These are phyloP conservation scores for Zaprionus obscuricornis DNA, from an alignment of 2,888 invertebrate species.

Conservation along the genomic window DNA sequence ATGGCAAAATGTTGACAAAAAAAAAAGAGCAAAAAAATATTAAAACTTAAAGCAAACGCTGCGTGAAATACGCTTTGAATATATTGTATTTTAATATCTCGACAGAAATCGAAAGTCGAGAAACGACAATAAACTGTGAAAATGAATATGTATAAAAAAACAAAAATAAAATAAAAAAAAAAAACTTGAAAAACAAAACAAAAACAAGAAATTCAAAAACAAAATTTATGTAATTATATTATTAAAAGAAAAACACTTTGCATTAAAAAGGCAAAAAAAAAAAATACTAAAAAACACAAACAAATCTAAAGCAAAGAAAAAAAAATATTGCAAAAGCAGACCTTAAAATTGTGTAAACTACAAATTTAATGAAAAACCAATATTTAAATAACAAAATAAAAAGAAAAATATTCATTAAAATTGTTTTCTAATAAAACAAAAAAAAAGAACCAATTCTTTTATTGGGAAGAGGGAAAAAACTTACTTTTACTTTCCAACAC, in stretches of 20 bases:
- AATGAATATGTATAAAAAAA: constrained; percentile 73
- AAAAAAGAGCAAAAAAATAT: constrained; percentile 50
- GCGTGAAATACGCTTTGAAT: constrained; percentile 59
- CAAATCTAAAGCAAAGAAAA: constrained; percentile 5
- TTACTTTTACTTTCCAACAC: neutral
- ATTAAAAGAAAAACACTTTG: constrained; percentile 62
- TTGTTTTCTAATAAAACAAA: constrained; percentile 80
- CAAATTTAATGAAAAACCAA: constrained; percentile 70
- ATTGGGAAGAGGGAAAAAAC: no score
- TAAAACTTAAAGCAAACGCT: constrained; percentile 47
- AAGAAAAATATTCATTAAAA: constrained; percentile 76
- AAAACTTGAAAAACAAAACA: constrained; percentile 38
- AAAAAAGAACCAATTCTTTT: constrained; percentile 26
- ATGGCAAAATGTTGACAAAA: constrained; percentile 59
- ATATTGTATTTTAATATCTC: constrained; percentile 83
- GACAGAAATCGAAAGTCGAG: constrained; percentile 83
- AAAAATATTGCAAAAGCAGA: constrained; percentile 43
- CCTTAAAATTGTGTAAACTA: constrained; percentile 76
- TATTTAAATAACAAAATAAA: constrained; percentile 68
- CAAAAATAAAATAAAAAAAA: constrained; percentile 27
- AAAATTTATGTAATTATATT: constrained; percentile 68
- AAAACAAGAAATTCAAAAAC: constrained; percentile 46
- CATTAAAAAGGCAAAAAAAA: constrained; percentile 49
- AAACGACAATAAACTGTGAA: constrained; percentile 84
- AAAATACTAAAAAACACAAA: constrained; percentile 32